A percentile compares a stretch with the other conserved stretches of the same genome.
Conservation (phyloP, 1,140 invertebrate species). For the Habropoda laboriosa region DNA sequence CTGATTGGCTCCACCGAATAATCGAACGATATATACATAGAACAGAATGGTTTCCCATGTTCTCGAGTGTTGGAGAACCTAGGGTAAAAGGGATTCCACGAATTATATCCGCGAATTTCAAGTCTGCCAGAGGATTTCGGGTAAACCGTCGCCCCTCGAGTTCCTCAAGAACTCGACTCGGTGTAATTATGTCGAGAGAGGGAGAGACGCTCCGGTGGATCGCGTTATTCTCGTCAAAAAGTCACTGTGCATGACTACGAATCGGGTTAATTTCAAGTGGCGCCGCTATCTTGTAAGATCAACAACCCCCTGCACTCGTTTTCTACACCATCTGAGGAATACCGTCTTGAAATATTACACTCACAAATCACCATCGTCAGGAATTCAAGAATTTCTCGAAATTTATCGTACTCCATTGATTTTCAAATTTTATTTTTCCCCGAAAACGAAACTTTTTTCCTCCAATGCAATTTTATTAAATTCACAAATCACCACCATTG, state of each 20-base stretch:
- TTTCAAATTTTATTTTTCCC: no score
- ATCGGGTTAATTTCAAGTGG: conserved; percentile 3
- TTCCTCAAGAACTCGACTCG: neutral
- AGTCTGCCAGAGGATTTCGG: neutral
- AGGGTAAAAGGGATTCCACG: neutral
- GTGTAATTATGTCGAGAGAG: conserved; percentile 13
- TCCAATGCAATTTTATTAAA: no score
- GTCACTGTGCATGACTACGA: neutral
- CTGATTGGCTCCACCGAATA: neutral
- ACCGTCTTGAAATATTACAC: neutral
- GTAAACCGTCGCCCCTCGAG: neutral
- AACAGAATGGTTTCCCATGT: neutral
- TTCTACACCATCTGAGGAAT: neutral
- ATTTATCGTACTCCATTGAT: no score
- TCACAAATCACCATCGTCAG: no score
- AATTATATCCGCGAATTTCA: conserved; percentile 1
- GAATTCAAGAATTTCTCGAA: no score
- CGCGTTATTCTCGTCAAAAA: conserved; percentile 5
- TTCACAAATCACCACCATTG: no score
- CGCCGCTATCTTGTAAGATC: neutral
- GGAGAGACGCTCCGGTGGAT: neutral
- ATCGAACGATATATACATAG: no score
- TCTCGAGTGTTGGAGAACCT: neutral
- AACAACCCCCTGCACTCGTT: neutral
- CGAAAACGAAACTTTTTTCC: no score